phyloP scores from a whole-genome alignment of 2,113 vertebrate genomes.

The Helogale parvula region DNA sequence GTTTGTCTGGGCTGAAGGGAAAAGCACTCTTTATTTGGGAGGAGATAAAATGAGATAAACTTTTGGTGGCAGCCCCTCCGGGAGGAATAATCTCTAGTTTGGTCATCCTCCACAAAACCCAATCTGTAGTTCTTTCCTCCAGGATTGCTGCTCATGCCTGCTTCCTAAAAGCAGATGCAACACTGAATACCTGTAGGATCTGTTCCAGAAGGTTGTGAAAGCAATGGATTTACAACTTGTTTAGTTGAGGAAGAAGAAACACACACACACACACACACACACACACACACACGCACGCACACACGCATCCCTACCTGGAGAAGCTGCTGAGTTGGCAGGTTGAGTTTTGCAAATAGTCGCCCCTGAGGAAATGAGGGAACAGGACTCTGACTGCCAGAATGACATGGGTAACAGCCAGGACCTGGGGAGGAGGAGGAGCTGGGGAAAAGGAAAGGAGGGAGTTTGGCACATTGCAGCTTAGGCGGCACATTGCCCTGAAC shows the following conservation, averaged over 20 bases:
- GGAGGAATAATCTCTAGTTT: not conserved
- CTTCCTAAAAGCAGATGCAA: constrained; percentile 18
- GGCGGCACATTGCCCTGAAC: constrained; percentile 14
- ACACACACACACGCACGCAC: not conserved
- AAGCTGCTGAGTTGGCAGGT: constrained; percentile 53
- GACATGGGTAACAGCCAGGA: constrained; percentile 20
- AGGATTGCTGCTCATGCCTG: not conserved
- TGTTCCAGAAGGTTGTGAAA: constrained; percentile 12
- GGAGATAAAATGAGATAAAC: not conserved
- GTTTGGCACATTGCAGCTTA: not conserved
- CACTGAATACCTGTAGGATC: constrained; percentile 13
- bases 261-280: no score
- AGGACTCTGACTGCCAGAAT: not conserved
- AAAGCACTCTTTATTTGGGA: not conserved
- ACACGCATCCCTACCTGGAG: not conserved
- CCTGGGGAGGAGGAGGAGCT: not conserved
- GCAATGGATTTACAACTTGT: not conserved
- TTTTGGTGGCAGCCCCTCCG: not conserved
- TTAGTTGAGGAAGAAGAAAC: constrained; percentile 1
- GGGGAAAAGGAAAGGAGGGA: not conserved
- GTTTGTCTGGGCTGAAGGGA: not conserved
- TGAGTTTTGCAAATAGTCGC: constrained; percentile 49
- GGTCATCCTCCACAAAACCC: not conserved
- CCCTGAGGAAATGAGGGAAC: not conserved
- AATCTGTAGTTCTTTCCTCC: constrained; percentile 18